A percentile compares a stretch with the other conserved stretches of the same genome.
phyloP scores from a whole-genome alignment of 2,888 invertebrate genomes.

The Pyrrhosoma nymphula region DNA sequence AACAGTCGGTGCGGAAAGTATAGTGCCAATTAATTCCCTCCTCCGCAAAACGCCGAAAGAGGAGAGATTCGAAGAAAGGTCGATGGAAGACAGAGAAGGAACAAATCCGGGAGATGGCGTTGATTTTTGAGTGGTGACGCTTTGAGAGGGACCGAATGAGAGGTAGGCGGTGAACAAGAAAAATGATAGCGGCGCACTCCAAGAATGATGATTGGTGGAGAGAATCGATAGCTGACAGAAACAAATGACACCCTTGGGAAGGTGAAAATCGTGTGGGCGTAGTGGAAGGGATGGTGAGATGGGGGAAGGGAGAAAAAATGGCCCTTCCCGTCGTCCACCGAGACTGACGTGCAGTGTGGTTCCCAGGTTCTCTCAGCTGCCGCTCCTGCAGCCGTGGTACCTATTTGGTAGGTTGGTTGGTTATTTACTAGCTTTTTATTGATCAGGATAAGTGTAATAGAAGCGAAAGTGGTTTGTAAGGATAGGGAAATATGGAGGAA shows the following conservation, averaged over 20 bases:
- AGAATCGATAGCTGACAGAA: conserved; percentile 62
- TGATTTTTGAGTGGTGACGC: background rate
- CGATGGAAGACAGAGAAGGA: background rate
- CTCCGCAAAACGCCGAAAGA: background rate
- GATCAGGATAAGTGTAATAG: too few species aligned
- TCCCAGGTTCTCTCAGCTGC: background rate
- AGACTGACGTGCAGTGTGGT: conserved; percentile 25
- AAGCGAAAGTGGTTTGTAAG: too few species aligned
- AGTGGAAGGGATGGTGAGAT: background rate
- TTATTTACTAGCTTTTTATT: background rate
- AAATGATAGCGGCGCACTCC: conserved; percentile 37
- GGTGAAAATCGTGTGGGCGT: conserved; percentile 64
- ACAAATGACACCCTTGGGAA: conserved; percentile 55
- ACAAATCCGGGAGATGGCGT: conserved; percentile 13
- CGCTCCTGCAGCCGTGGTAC: background rate
- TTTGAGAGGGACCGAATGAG: background rate
- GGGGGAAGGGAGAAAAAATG: conserved; percentile 30
- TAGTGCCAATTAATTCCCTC: conserved; percentile 11
- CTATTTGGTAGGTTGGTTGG: background rate
- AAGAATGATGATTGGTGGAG: conserved; percentile 61
- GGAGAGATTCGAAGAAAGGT: background rate
- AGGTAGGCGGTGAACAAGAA: background rate
- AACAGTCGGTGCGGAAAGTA: conserved; percentile 19
- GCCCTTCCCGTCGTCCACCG: conserved; percentile 7
- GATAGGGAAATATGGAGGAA: too few species aligned